Conservation (phyloP, 2,888 invertebrate species). For the Dioctria rufipes region DNA sequence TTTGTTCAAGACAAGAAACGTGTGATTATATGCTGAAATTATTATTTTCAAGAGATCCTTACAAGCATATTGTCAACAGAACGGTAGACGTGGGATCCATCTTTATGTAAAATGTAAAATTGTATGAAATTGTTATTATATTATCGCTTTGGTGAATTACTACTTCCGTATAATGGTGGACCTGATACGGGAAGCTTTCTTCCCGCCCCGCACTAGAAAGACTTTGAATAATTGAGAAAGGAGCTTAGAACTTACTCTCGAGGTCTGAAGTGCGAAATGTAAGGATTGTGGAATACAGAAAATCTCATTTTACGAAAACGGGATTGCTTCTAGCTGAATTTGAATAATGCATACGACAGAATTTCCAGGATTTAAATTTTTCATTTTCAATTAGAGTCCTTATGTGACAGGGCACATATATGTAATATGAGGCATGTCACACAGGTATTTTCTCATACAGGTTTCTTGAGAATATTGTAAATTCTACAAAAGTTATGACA, state of each 20-base stretch:
- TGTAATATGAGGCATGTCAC: not conserved
- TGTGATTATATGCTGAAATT: constrained; percentile 36
- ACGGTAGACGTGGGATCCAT: not conserved
- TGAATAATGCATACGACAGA: constrained; percentile 19
- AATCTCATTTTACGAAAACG: constrained; percentile 10
- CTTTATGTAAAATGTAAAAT: constrained; percentile 16
- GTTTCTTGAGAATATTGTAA: not conserved
- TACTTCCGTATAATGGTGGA: constrained; percentile 16
- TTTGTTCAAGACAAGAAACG: constrained; percentile 21
- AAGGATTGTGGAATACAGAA: constrained; percentile 10
- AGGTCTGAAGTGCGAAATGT: not conserved
- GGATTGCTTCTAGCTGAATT: not conserved
- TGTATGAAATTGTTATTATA: constrained; percentile 33
- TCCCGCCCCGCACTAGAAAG: constrained; percentile 5
- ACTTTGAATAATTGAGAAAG: constrained; percentile 42
- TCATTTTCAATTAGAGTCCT: constrained; percentile 26
- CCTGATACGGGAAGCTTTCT: constrained; percentile 5
- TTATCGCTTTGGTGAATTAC: constrained; percentile 39
- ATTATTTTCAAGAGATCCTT: not conserved
- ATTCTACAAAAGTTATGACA: not conserved
- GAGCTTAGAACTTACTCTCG: not conserved
- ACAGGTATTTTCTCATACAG: not conserved
- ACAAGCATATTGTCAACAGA: not conserved
- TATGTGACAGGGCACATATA: not conserved
- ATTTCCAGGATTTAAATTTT: constrained; percentile 31